Conservation (phyloP, 2,888 invertebrate genomes). For the Dasysyrphus albostriatus region DNA sequence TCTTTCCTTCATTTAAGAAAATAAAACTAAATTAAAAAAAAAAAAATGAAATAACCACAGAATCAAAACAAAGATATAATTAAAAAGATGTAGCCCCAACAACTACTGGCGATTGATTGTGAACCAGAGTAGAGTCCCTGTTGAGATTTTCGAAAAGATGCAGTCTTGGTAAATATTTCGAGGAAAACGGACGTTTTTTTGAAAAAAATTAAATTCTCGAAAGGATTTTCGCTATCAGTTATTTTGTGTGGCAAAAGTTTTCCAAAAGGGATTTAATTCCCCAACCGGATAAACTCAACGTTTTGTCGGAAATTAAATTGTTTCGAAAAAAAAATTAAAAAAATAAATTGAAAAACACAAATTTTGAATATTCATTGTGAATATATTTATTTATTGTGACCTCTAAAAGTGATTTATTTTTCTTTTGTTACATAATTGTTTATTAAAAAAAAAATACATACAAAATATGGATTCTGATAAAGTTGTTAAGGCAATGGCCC, state of each 20-base stretch:
- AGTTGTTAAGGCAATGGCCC: constrained; percentile 83
- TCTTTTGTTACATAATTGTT: constrained; percentile 78
- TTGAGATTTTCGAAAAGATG: constrained; percentile 68
- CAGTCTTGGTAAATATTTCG: constrained; percentile 71
- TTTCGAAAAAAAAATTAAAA: not conserved
- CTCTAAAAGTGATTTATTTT: constrained; percentile 29
- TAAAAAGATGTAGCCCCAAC: constrained; percentile 47
- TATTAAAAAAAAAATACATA: constrained; percentile 19
- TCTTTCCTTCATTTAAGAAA: constrained; percentile 36
- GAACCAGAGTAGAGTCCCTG: constrained; percentile 24
- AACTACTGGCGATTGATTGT: constrained; percentile 19
- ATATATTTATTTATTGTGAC: constrained; percentile 45
- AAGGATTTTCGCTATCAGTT: constrained; percentile 28
- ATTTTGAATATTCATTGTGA: constrained; percentile 2
- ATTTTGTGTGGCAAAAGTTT: not conserved
- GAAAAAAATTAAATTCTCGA: not conserved
- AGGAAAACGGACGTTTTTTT: constrained; percentile 61
- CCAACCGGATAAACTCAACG: constrained; percentile 24
- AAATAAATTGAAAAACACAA: constrained; percentile 7
- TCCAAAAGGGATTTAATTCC: constrained; percentile 36
- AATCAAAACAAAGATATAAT: constrained; percentile 72
- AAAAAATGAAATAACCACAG: constrained; percentile 8
- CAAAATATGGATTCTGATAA: constrained; percentile 82
- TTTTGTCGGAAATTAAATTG: not conserved
- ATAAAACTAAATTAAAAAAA: constrained; percentile 6